phyloP scores from a whole-genome alignment of 2,113 vertebrate genomes.

The Ardeotis arabs region DNA sequence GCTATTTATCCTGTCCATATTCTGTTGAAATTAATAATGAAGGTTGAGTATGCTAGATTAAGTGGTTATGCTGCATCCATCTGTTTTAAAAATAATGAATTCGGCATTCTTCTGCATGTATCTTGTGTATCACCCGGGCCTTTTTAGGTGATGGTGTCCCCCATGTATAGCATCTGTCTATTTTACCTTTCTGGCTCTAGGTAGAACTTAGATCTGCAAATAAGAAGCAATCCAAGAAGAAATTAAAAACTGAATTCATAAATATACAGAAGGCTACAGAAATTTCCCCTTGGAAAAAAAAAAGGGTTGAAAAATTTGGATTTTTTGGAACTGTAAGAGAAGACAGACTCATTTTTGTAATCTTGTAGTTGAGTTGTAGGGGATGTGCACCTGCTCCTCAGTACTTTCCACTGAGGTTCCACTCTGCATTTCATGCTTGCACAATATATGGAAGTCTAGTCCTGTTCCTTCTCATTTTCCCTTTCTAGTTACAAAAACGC shows the following conservation, averaged over 20 bases:
- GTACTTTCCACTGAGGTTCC: background rate
- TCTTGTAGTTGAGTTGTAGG: background rate
- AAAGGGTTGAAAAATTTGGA: background rate
- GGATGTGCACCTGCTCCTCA: background rate
- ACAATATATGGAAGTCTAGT: background rate
- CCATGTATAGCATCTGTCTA: background rate
- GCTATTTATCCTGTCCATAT: background rate
- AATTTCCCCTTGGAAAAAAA: background rate
- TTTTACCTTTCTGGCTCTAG: background rate
- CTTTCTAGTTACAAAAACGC: fast-evolving
- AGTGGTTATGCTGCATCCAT: background rate
- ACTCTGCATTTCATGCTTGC: background rate
- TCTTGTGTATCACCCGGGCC: background rate
- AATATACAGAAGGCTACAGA: background rate
- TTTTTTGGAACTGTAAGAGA: background rate
- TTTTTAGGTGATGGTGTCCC: background rate
- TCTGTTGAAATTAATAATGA: background rate
- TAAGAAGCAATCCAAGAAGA: background rate
- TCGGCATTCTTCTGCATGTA: background rate
- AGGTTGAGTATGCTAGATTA: background rate
- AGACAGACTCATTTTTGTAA: background rate
- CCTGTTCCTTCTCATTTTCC: background rate
- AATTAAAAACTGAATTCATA: background rate
- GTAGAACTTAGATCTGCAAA: background rate
- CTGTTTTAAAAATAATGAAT: background rate